Percentiles rank a stretch among this genome's conserved stretches.
phyloP scores from a whole-genome alignment of 2,888 invertebrate genomes.

The Protophormia terraenovae region DNA sequence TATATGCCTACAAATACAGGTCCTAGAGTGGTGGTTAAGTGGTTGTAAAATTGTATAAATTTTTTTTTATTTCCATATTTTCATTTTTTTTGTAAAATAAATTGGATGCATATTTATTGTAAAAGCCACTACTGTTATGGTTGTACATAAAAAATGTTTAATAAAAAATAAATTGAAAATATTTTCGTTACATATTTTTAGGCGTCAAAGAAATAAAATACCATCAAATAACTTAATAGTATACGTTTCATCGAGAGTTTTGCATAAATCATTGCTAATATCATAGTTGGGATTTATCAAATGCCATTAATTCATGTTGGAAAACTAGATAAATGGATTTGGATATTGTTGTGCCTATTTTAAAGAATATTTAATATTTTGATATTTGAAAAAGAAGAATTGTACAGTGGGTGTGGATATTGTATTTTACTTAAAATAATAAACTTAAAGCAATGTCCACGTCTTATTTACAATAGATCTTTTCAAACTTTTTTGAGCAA shows the following conservation, averaged over 20 bases:
- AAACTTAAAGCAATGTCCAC: too few species aligned
- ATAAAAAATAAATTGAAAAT: slow-evolving; percentile 38
- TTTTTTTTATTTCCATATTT: background rate
- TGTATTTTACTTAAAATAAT: too few species aligned
- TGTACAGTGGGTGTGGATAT: too few species aligned
- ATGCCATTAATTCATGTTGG: background rate
- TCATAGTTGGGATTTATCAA: slow-evolving; percentile 17
- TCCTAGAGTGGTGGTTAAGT: slow-evolving; percentile 51
- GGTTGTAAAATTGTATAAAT: slow-evolving; percentile 58
- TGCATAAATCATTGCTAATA: slow-evolving; percentile 12
- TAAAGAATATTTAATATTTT: too few species aligned
- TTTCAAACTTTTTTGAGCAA: too few species aligned
- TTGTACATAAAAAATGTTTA: background rate
- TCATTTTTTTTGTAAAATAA: slow-evolving; percentile 17
- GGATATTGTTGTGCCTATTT: background rate
- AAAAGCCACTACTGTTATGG: slow-evolving; percentile 35
- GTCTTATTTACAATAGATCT: too few species aligned
- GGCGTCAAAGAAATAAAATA: slow-evolving; percentile 23
- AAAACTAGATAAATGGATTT: background rate
- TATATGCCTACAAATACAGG: slow-evolving; percentile 9
- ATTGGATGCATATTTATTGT: slow-evolving; percentile 47
- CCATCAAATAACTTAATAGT: slow-evolving; percentile 28
- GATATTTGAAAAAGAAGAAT: too few species aligned
- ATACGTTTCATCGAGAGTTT: background rate
- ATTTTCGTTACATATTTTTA: slow-evolving; percentile 43